Percentiles rank a stretch among this genome's conserved stretches.
Conservation (phyloP, 2,113 vertebrate species). For the Tragelaphus strepsiceros region DNA sequence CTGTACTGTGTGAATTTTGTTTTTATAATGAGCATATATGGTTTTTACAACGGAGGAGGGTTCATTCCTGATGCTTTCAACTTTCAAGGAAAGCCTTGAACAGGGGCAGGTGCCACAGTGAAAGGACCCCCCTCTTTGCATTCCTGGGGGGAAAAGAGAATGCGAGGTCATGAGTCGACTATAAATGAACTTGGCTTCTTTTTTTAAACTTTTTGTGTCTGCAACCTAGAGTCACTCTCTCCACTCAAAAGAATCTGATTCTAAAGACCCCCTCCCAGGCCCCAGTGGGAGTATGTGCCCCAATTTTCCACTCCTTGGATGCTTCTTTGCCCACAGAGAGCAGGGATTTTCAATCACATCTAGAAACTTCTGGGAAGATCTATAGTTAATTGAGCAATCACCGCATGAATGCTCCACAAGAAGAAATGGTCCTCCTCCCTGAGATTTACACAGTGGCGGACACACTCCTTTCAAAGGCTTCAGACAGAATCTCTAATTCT, state of each 20-base stretch:
- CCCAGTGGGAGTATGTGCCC: not conserved
- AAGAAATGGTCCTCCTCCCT: not conserved
- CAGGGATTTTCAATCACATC: slow-evolving; percentile 25
- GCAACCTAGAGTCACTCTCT: not conserved
- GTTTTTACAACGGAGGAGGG: not conserved
- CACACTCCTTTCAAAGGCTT: not conserved
- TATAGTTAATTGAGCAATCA: not conserved
- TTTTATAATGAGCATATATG: not conserved
- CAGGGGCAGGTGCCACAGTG: not conserved
- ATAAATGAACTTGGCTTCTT: slow-evolving; percentile 37
- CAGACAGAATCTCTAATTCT: not conserved
- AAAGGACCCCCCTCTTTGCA: not conserved
- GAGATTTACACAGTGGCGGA: not conserved
- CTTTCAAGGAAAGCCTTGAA: slow-evolving; percentile 45
- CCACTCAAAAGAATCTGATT: slow-evolving; percentile 38
- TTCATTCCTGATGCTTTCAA: not conserved
- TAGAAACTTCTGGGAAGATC: slow-evolving; percentile 19
- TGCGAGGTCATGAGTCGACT: not conserved
- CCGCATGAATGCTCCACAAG: not conserved
- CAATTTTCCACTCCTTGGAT: slow-evolving; percentile 4
- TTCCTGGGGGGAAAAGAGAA: slow-evolving; percentile 10
- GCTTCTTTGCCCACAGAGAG: not conserved
- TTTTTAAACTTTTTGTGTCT: slow-evolving; percentile 28
- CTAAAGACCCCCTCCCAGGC: not conserved
- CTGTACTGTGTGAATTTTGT: not conserved